Conservation (phyloP, 2,888 invertebrate genomes). For the Campaea margaritaria region DNA sequence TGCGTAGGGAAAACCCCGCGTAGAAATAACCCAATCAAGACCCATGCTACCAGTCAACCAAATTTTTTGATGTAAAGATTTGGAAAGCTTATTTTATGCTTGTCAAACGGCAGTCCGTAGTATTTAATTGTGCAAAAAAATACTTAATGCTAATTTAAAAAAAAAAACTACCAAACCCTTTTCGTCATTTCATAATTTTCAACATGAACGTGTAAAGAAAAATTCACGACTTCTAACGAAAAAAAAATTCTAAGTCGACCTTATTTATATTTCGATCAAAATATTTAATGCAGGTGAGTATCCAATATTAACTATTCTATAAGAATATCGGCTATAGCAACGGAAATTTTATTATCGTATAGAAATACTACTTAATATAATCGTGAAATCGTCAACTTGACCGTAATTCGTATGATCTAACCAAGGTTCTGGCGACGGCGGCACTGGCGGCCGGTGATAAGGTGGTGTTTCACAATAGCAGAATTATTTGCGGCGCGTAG, state of each 20-base stretch:
- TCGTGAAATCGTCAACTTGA: slow-evolving; percentile 83
- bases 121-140: too few species aligned
- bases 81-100: too few species aligned
- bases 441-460: slow-evolving; percentile 72
- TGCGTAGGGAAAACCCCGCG: not conserved
- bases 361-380: slow-evolving; percentile 60
- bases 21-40: too few species aligned
- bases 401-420: slow-evolving; percentile 83
- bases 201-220: too few species aligned
- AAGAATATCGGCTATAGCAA: slow-evolving; percentile 40
- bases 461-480: slow-evolving; percentile 82
- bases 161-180: not conserved
- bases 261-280: slow-evolving; percentile 28
- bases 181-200: too few species aligned
- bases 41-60: too few species aligned
- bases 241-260: slow-evolving; percentile 9
- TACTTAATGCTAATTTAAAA: too few species aligned
- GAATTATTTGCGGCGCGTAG: slow-evolving; percentile 84
- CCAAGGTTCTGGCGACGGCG: slow-evolving; percentile 66
- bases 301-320: slow-evolving; percentile 31
- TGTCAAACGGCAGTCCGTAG: too few species aligned
- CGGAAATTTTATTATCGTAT: slow-evolving; percentile 69
- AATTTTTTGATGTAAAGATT: too few species aligned
- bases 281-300: slow-evolving; percentile 38
- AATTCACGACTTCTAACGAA: too few species aligned